phyloP scores from a whole-genome alignment of 2,113 vertebrate species.

The Galeopterus variegatus region DNA sequence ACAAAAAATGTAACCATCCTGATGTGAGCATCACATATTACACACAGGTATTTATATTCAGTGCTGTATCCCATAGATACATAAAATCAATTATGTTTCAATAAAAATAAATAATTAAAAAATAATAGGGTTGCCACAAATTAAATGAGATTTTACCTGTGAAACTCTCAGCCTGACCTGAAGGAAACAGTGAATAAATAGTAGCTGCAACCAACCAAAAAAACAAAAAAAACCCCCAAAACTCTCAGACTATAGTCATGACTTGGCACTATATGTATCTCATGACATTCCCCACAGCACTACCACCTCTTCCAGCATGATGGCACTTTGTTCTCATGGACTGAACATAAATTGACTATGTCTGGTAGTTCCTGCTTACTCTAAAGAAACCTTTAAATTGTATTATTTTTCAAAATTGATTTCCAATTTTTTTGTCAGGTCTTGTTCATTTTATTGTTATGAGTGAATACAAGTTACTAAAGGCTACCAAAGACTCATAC shows the following conservation, averaged over 20 bases:
- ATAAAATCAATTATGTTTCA: too few relatives aligned
- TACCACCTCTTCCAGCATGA: fast-evolving
- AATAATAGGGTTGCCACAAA: too few relatives aligned
- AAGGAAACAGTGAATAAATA: too few relatives aligned
- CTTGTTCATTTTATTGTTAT: not conserved
- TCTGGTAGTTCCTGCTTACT: not conserved
- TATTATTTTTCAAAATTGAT: not conserved
- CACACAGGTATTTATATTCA: too few relatives aligned
- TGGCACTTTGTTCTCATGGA: not conserved
- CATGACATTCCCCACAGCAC: fast-evolving
- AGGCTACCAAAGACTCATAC: not conserved
- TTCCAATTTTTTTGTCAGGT: not conserved
- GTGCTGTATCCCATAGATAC: too few relatives aligned
- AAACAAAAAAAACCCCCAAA: constrained; percentile 8
- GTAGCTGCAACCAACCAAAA: too few relatives aligned
- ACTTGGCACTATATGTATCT: fast-evolving
- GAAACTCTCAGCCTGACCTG: too few relatives aligned
- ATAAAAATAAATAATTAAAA: too few relatives aligned
- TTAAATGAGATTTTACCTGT: too few relatives aligned
- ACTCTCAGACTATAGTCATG: not conserved
- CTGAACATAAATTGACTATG: too few relatives aligned
- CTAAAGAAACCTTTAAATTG: not conserved
- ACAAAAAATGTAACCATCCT: too few relatives aligned
- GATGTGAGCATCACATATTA: too few relatives aligned
- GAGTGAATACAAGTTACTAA: not conserved